phyloP scores from a whole-genome alignment of 2,113 vertebrate species.

The Pycnonotus jocosus region DNA sequence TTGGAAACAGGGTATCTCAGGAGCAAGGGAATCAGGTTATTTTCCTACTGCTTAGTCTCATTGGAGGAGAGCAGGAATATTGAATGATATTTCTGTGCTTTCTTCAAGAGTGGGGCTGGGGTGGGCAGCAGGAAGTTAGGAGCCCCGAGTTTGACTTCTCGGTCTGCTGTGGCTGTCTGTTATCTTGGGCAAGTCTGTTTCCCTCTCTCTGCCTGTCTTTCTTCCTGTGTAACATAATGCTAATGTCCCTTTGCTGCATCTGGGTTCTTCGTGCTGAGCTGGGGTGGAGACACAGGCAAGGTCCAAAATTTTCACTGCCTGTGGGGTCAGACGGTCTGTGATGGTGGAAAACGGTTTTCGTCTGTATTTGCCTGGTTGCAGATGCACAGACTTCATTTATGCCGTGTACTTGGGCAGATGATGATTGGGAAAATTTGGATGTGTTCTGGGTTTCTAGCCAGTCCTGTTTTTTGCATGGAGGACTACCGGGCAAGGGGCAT shows the following conservation, averaged over 20 bases:
- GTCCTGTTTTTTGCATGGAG: background rate
- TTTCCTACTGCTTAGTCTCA: background rate
- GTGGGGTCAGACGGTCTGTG: background rate
- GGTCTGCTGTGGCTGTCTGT: slow-evolving; percentile 38
- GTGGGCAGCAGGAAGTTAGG: background rate
- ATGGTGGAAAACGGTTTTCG: background rate
- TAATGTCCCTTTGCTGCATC: slow-evolving; percentile 35
- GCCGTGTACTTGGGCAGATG: background rate
- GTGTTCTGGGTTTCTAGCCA: background rate
- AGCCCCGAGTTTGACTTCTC: slow-evolving; percentile 2
- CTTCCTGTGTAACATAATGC: slow-evolving; percentile 40
- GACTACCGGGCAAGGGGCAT: background rate
- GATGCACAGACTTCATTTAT: background rate
- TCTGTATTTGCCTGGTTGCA: background rate
- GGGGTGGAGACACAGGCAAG: background rate
- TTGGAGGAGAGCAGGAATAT: background rate
- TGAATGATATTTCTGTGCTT: background rate
- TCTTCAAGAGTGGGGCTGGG: background rate
- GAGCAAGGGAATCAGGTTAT: background rate
- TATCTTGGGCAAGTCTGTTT: slow-evolving; percentile 22
- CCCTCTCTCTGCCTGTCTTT: slow-evolving; percentile 24
- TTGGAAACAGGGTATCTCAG: background rate
- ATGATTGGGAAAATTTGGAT: background rate
- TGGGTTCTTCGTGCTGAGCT: background rate
- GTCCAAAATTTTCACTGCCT: background rate